Percentiles rank a stretch among this genome's conserved stretches.
These are phyloP conservation scores for Ciconia nigra DNA, from an alignment of 2,797 vertebrate genomes.

Conservation along the genomic window DNA sequence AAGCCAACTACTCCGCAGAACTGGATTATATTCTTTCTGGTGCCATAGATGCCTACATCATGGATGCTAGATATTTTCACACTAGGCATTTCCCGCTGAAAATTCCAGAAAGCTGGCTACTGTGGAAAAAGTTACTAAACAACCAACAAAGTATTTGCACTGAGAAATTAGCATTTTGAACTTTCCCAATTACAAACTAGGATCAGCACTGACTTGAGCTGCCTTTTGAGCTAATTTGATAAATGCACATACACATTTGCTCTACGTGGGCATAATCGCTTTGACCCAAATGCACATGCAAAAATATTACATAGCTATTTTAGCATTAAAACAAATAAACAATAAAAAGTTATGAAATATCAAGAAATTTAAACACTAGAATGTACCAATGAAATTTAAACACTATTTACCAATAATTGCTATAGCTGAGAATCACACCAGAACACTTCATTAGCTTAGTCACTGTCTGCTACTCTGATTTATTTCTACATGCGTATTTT, in stretches of 20 bases:
- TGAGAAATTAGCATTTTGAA: not conserved
- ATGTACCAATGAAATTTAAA: not conserved
- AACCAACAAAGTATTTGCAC: not conserved
- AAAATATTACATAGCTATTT: not conserved
- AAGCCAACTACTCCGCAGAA: accelerated
- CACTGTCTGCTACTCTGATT: not conserved
- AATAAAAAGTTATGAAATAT: not conserved
- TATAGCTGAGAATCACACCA: not conserved
- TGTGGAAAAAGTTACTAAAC: not conserved
- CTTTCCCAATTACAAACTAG: not conserved
- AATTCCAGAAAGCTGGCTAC: not conserved
- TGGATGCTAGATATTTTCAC: not conserved
- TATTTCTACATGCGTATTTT: not conserved
- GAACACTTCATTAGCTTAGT: not conserved
- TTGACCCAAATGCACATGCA: accelerated
- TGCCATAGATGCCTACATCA: accelerated
- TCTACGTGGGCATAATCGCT: accelerated
- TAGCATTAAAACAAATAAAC: not conserved
- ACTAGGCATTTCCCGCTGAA: not conserved
- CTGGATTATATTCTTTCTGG: not conserved
- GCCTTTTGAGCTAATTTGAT: not conserved
- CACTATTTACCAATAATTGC: not conserved
- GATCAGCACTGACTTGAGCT: not conserved
- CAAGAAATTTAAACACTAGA: not conserved
- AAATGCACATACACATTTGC: not conserved